These are phyloP conservation scores for Oryzias curvinotus DNA, from an alignment of 2,113 vertebrate species.

Conservation along the genomic window DNA sequence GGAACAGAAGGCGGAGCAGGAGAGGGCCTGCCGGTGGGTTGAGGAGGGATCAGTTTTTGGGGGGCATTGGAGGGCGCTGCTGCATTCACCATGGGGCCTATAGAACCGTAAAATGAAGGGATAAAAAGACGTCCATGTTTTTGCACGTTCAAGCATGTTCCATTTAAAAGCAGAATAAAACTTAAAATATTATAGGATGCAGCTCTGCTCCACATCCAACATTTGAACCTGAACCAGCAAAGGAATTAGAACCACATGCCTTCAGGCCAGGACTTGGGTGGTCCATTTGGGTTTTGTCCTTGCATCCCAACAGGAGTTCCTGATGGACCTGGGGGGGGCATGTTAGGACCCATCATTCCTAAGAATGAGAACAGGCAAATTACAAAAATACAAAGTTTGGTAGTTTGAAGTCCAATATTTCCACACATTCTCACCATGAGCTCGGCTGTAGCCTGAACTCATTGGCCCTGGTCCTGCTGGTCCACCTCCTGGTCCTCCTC, in stretches of 20 bases:
- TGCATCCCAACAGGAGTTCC: constrained; percentile 90
- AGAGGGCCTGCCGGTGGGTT: constrained; percentile 90
- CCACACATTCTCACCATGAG: constrained; percentile 81
- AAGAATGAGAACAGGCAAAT: not conserved
- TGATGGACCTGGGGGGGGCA: constrained; percentile 92
- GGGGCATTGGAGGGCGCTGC: constrained; percentile 87
- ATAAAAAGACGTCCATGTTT: not conserved
- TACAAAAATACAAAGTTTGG: not conserved
- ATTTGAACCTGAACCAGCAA: not conserved
- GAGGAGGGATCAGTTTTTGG: constrained; percentile 90
- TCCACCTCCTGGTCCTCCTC: constrained; percentile 69
- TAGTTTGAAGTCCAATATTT: not conserved
- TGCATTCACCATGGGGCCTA: constrained; percentile 91
- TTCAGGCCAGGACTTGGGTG: constrained; percentile 95
- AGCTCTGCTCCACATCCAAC: too few species aligned
- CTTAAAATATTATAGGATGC: too few species aligned
- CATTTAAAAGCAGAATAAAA: too few species aligned
- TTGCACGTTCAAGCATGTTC: too few species aligned
- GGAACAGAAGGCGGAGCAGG: constrained; percentile 89
- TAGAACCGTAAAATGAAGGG: not conserved
- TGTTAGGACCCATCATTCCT: constrained; percentile 95
- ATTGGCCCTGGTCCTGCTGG: constrained; percentile 77
- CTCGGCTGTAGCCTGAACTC: constrained; percentile 83
- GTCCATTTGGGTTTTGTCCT: constrained; percentile 88
- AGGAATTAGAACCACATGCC: constrained; percentile 67